A percentile compares a stretch with the other conserved stretches of the same genome.
These are phyloP conservation scores for Chelon auratus DNA, from an alignment of 2,797 vertebrate genomes.

Conservation along the genomic window DNA sequence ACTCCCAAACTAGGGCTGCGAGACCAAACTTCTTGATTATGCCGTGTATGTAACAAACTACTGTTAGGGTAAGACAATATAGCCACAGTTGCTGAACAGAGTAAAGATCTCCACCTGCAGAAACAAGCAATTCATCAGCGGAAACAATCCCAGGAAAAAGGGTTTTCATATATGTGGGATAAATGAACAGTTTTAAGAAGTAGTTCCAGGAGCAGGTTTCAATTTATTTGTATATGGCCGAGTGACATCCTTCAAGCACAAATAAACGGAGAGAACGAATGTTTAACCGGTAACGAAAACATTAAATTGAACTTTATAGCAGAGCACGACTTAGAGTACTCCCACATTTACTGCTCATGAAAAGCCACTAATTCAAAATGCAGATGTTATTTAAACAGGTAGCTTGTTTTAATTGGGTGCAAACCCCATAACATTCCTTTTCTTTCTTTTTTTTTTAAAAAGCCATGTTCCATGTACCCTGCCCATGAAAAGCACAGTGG, in stretches of 20 bases:
- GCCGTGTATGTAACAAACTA: too few species aligned
- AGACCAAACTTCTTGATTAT: too few species aligned
- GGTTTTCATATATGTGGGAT: slow-evolving; percentile 16
- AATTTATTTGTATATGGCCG: background rate
- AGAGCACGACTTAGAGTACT: background rate
- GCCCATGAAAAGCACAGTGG: slow-evolving; percentile 28
- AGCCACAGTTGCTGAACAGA: slow-evolving; percentile 9
- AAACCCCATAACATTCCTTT: slow-evolving; percentile 13
- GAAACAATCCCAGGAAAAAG: slow-evolving; percentile 18
- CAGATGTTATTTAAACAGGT: slow-evolving; percentile 36
- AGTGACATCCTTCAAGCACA: slow-evolving; percentile 9
- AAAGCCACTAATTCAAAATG: slow-evolving; percentile 23
- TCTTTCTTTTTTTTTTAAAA: background rate
- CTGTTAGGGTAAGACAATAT: background rate
- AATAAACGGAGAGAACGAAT: background rate
- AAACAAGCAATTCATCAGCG: slow-evolving; percentile 16
- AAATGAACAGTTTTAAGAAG: slow-evolving; percentile 7
- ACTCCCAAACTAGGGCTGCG: too few species aligned
- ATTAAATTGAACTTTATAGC: background rate
- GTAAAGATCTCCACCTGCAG: slow-evolving; percentile 12
- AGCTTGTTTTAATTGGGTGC: slow-evolving; percentile 38
- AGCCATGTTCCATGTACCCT: slow-evolving; percentile 37
- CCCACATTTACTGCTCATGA: background rate
- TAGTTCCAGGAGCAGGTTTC: background rate
- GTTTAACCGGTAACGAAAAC: background rate